A percentile compares a stretch with the other conserved stretches of the same genome.
Conservation (phyloP, 2,113 vertebrate genomes). For the Castor canadensis region DNA sequence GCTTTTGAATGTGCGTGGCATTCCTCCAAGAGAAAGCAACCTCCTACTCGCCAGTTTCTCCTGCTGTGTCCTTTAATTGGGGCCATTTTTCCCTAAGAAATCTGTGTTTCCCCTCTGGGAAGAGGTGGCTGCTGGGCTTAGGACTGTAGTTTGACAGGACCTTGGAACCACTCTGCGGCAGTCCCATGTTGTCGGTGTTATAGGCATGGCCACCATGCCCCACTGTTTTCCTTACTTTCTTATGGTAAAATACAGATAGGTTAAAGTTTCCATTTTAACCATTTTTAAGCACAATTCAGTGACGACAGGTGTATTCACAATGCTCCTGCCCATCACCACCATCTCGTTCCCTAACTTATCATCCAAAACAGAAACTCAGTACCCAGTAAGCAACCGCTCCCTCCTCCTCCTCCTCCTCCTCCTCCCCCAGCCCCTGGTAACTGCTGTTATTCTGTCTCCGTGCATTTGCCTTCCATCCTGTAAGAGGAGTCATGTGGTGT, state of each 20-base stretch:
- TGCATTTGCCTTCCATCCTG: not conserved
- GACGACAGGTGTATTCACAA: not conserved
- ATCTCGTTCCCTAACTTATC: not conserved
- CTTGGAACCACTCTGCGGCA: fast-evolving
- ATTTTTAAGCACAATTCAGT: not conserved
- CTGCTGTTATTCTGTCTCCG: no score
- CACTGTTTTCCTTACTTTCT: not conserved
- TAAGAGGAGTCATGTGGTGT: not conserved
- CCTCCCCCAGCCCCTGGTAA: no score
- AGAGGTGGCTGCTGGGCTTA: no score
- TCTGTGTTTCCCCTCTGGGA: no score
- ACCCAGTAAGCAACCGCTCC: no score
- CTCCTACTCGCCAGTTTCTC: not conserved
- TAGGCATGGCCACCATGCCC: no score
- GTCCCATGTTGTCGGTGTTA: no score
- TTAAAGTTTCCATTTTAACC: not conserved
- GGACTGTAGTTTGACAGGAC: fast-evolving
- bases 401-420: no score
- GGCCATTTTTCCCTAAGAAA: not conserved
- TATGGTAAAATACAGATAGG: not conserved
- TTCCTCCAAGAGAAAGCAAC: not conserved
- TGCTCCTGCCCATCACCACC: not conserved
- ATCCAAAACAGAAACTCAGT: not conserved
- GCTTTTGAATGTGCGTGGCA: no score
- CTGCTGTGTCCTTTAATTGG: fast-evolving